phyloP scores from a whole-genome alignment of 1,140 invertebrate genomes.

The Drosophila repleta region DNA sequence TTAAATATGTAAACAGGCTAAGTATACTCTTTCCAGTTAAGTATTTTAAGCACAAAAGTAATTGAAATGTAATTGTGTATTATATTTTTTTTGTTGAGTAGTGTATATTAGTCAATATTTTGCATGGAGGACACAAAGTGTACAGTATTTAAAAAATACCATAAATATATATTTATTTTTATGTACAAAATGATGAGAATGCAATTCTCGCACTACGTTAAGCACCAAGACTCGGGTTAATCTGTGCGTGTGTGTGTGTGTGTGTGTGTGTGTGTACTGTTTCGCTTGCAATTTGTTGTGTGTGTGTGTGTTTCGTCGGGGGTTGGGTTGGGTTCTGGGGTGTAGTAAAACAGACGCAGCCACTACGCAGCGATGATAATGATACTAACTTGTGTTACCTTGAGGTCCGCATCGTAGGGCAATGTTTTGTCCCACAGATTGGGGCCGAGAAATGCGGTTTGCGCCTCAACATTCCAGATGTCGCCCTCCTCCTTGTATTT shows the following conservation, averaged over 20 bases:
- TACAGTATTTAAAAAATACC: slow-evolving; percentile 6
- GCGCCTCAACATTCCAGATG: slow-evolving; percentile 94
- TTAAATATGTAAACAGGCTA: too few relatives aligned
- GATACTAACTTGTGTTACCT: slow-evolving; percentile 91
- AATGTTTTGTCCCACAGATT: slow-evolving; percentile 97
- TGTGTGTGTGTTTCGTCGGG: slow-evolving; percentile 3
- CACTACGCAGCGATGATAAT: slow-evolving; percentile 85
- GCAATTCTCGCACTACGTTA: slow-evolving; percentile 75
- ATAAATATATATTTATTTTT: slow-evolving; percentile 4
- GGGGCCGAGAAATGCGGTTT: slow-evolving; percentile 96
- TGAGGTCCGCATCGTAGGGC: slow-evolving; percentile 95
- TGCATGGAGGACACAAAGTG: slow-evolving; percentile 21
- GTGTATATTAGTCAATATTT: slow-evolving; percentile 24
- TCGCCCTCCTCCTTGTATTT: slow-evolving; percentile 93
- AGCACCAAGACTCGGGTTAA: slow-evolving; percentile 64
- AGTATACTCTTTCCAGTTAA: too few relatives aligned
- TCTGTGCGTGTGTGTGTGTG: slow-evolving; percentile 24
- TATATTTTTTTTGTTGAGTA: not conserved
- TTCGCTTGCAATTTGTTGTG: slow-evolving; percentile 25
- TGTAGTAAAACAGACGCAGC: slow-evolving; percentile 59
- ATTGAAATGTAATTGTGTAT: slow-evolving; percentile 8
- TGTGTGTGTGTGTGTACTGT: slow-evolving; percentile 22
- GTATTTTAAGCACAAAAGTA: too few relatives aligned
- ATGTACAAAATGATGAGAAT: slow-evolving; percentile 65
- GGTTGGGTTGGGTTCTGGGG: not conserved